Evolutionary conservation across 92 coral and sea anemone genomes (phyloP), one percentile per base, ranked within the genome.

Genomic region (Isaurus tuberculatus): DNA sequence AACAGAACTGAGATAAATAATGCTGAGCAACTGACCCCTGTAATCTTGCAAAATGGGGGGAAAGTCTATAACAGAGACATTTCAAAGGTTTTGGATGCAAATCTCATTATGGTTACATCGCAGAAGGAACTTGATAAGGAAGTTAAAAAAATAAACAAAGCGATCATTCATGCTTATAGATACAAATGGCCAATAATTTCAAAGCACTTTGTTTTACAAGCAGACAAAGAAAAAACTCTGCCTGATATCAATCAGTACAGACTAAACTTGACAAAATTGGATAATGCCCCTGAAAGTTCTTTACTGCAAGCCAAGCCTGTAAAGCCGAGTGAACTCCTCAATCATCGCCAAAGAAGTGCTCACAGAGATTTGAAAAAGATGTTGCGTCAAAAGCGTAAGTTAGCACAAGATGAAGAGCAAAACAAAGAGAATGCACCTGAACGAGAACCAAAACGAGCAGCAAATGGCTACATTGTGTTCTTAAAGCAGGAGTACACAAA

Each of bases 101-200:
- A 79, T 60, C 60, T 79, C 20, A 79, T 79, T 44, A 44, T 82
- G 79, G 16, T 82, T 15, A 82, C 68, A 26, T 82, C 86, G 7
- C 86, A 82, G 48, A 82, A 69, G 65, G 86, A 82, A n/a, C 86
- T 82, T 82, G 86, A 82, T 26, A 82, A 82, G 44, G 86, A 69
- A 7, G 8, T 82, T 25, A 82, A 82, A 49, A 81, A 82, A 49
- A 69, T 82, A 0, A 82, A 49, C 79, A 82, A 82, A 33, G 68
- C 86, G 0, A 69, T 82, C 65, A 69, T 82, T 15, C 69, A 82
- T 69, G 86, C 79, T 44, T 82, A 82, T 23, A 46, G 79, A 44
- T 69, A 48, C 79, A 81, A 81, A 67, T 81, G 85, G 85, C 85
- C 85, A 68, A 81, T 81, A 30, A 31, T 81, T 2, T 81, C 85